These are phyloP conservation scores for Caenorhabditis macrosperma DNA, from an alignment of 2,888 invertebrate genomes.

Conservation along the genomic window DNA sequence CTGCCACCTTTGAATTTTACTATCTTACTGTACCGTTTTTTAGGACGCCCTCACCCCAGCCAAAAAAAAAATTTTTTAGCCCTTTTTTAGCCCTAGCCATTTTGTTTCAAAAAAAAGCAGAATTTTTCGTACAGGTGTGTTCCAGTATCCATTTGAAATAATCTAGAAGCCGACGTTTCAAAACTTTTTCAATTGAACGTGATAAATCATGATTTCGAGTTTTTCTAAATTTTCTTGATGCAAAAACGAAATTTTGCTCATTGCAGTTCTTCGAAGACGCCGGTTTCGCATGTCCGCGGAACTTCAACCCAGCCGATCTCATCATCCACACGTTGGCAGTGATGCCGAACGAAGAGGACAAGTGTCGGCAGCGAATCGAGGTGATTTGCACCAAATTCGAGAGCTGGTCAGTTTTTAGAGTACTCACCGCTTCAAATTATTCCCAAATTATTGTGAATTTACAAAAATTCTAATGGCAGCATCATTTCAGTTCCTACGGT, in stretches of 20 bases:
- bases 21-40: no score
- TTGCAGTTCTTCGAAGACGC: slow-evolving; percentile 69
- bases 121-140: no score
- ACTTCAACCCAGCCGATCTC: slow-evolving; percentile 95
- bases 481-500: slow-evolving; percentile 57
- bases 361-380: slow-evolving; percentile 65
- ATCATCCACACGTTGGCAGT: slow-evolving; percentile 92
- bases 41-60: no score
- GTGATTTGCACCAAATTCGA: slow-evolving; percentile 80
- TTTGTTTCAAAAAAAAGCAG: no score
- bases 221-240: slow-evolving; percentile 6
- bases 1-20: no score
- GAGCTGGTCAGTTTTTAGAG: slow-evolving; percentile 68
- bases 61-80: no score
- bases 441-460: not conserved
- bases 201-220: no score
- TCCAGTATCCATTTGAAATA: no score
- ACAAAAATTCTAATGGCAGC: slow-evolving; percentile 1
- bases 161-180: no score
- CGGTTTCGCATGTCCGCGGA: slow-evolving; percentile 85
- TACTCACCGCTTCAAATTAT: not conserved
- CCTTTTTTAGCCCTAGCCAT: no score
- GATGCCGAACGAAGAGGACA: slow-evolving; percentile 88
- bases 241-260: not conserved
- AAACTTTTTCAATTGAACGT: no score